Evolutionary conservation across 2,888 invertebrate genomes (phyloP).

Genomic region (Panopea generosa): DNA sequence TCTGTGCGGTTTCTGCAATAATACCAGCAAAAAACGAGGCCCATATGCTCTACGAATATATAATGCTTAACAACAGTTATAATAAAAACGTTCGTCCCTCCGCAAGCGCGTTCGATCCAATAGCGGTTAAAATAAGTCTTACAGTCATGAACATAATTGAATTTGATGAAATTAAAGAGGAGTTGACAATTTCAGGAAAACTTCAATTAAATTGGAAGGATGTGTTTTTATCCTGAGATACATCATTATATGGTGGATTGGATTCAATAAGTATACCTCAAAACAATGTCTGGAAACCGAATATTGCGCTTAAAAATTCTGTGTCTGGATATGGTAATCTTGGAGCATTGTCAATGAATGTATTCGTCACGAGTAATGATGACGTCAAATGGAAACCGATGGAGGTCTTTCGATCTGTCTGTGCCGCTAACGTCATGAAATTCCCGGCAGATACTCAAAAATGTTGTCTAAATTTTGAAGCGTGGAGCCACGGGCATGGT

Average conservation of each 20-base stretch:
- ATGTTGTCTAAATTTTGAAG: slow-evolving; percentile 48
- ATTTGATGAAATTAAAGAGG: slow-evolving; percentile 45
- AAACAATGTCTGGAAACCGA: slow-evolving; percentile 34
- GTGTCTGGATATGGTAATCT: slow-evolving; percentile 25
- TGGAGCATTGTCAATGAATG: slow-evolving; percentile 21
- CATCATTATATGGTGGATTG: slow-evolving; percentile 17
- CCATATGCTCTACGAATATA: slow-evolving; percentile 7
- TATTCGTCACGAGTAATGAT: slow-evolving; percentile 13
- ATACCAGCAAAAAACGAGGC: too few species aligned
- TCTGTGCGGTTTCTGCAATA: too few species aligned
- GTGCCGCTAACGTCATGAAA: slow-evolving; percentile 33
- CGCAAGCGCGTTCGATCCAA: slow-evolving; percentile 23
- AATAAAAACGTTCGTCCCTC: slow-evolving; percentile 47
- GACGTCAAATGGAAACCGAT: slow-evolving; percentile 46
- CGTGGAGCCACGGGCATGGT: slow-evolving; percentile 12
- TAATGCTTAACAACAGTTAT: slow-evolving; percentile 34
- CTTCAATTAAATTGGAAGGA: slow-evolving; percentile 25
- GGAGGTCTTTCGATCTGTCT: slow-evolving; percentile 38
- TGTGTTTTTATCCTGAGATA: slow-evolving; percentile 38
- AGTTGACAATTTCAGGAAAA: slow-evolving; percentile 25
- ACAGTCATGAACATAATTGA: slow-evolving; percentile 33
- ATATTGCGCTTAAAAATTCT: slow-evolving; percentile 35
- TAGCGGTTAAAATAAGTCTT: slow-evolving; percentile 24
- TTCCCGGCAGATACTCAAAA: slow-evolving; percentile 49
- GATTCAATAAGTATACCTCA: slow-evolving; percentile 21